Conservation (phyloP, 92 coral and sea anemone species). For the Virgularia gustaviana region DNA sequence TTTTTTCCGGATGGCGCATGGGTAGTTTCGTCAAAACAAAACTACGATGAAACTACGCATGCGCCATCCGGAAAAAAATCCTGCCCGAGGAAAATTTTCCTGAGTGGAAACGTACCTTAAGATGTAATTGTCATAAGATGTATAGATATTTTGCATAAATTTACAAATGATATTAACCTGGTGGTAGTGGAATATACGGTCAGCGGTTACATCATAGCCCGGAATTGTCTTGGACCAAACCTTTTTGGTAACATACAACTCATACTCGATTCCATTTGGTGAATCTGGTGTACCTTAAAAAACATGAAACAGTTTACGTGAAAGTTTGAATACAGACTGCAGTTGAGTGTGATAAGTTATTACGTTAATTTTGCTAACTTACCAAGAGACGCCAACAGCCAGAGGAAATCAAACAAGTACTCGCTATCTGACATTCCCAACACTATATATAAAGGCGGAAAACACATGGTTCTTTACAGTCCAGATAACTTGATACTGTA, state of each 20-base stretch:
- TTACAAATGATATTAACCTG: neutral
- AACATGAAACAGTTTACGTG: neutral
- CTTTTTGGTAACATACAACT: constrained; percentile 33
- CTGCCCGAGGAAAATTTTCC: neutral
- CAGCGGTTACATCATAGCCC: constrained; percentile 26
- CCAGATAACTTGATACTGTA: no score
- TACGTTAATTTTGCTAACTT: no score
- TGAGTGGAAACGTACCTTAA: no score
- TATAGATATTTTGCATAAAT: neutral
- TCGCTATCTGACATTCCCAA: constrained; percentile 33
- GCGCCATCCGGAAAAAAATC: neutral
- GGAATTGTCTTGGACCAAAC: constrained; percentile 29
- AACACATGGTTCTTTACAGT: neutral
- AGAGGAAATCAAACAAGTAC: constrained; percentile 39
- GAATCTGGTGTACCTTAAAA: constrained; percentile 17
- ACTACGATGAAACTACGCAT: no score
- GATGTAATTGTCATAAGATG: neutral
- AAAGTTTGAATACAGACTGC: constrained; percentile 3
- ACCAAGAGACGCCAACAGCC: constrained; percentile 37
- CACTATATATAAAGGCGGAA: neutral
- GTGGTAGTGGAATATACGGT: constrained; percentile 29
- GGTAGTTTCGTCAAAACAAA: no score
- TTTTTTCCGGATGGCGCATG: no score
- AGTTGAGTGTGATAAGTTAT: neutral
- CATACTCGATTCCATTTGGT: constrained; percentile 25